These are phyloP conservation scores for Helostoma temminkii DNA, from an alignment of 2,797 vertebrate genomes.

Conservation along the genomic window DNA sequence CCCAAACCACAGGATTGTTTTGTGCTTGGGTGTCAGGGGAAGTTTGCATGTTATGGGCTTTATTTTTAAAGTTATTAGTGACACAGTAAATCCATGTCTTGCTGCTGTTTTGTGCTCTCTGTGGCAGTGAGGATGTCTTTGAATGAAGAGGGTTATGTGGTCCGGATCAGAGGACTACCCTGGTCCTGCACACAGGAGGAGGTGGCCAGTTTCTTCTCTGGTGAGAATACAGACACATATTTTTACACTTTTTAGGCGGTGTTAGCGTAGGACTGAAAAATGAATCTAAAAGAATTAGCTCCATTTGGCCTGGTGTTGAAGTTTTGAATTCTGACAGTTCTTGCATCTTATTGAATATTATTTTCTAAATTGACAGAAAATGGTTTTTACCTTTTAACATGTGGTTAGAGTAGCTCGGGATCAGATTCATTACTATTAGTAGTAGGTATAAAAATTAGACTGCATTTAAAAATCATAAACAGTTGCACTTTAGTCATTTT, in stretches of 20 bases:
- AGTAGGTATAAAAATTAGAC: background rate
- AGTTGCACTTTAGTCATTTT: no score
- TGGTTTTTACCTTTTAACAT: background rate
- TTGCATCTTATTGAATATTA: background rate
- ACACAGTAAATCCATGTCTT: constrained; percentile 11
- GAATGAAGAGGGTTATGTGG: constrained; percentile 87
- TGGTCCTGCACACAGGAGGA: constrained; percentile 90
- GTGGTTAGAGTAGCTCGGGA: background rate
- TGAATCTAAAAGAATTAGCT: background rate
- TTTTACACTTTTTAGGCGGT: background rate
- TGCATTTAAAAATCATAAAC: background rate
- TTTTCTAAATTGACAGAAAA: background rate
- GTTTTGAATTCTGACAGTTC: background rate
- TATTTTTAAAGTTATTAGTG: background rate
- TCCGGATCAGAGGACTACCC: constrained; percentile 88
- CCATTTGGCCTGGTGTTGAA: background rate
- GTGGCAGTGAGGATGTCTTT: constrained; percentile 82
- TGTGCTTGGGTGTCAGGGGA: no score
- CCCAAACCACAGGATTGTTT: background rate
- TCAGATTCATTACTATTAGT: background rate
- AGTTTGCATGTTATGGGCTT: background rate
- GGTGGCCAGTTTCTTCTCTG: constrained; percentile 88
- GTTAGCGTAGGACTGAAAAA: constrained; percentile 1
- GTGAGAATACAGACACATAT: constrained; percentile 58
- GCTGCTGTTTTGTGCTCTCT: constrained; percentile 42